Evolutionary conservation across 2,113 vertebrate species (phyloP), one percentile per base, ranked within the genome.

Genomic region (Vulpes lagopus): DNA sequence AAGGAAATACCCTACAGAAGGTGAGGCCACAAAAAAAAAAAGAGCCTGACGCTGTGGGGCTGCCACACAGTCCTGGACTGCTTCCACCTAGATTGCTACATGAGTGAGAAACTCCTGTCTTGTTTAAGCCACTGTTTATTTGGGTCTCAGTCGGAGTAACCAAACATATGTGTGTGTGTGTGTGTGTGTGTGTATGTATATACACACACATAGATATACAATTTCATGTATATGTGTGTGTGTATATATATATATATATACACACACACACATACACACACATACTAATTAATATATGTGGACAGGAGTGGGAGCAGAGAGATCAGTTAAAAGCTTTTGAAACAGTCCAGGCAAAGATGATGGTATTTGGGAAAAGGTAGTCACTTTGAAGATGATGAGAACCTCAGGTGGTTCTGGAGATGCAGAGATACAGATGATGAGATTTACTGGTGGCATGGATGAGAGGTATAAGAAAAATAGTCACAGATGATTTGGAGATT

Each of bases 51-150:
- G 7, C 27, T n/a, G 10, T 15, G 51, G 15, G 55, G 6, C 53
- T 88, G 62, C 30, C 7, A 20, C 38, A 62, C 53, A 64, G 55
- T 2, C 51, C 57, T 20, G 30, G 78, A 38, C 30, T 62, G 30
- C 69, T 84, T 82, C 62, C 3, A 4, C 49, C 8, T 65, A 11
- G 60, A 27, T 32, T 62, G 62, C 67, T 59, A 10, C 7, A 7
- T 17, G 35, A 35, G 62, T 16, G 14, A 93, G 38, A 64, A 80
- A 65, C 12, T 12, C 53, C 78, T 67, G 60, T 92, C 49, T 74
- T 60, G 14, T 49, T 83, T 51, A 67, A 93, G 59, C 62, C 76
- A 69, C 76, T 93, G 74, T 94, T 62, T 71, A 62, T 82, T 49
- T 94, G 53, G 19, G 10, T 80, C 27, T 95, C 49, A 86, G 57